Evolutionary conservation across 2,113 vertebrate species (phyloP).

Genomic region (Lycaon pictus): DNA sequence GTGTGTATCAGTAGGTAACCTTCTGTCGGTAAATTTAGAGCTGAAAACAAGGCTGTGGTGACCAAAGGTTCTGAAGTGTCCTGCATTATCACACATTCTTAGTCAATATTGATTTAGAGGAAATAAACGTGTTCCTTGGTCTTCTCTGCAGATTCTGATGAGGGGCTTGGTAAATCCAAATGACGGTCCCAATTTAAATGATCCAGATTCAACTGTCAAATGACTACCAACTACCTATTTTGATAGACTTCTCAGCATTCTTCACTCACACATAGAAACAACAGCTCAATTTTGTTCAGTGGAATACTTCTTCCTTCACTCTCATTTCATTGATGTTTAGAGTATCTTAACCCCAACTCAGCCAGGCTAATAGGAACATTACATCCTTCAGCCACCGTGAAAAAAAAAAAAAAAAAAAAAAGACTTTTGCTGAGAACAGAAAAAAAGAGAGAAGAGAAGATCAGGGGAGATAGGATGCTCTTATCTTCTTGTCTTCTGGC

Average conservation of each 20-base stretch:
- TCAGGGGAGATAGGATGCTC: background rate
- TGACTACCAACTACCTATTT: background rate
- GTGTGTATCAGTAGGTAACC: too few species aligned
- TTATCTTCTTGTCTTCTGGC: background rate
- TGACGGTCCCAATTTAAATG: background rate
- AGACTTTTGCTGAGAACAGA: background rate
- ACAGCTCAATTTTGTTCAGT: background rate
- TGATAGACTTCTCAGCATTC: background rate
- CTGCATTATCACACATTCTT: background rate
- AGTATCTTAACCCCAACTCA: background rate
- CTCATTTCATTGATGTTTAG: background rate
- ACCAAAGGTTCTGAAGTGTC: background rate
- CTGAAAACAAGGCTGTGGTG: background rate
- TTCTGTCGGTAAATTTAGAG: background rate
- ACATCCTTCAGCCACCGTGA: background rate
- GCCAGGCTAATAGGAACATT: conserved; percentile 2
- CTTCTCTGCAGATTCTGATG: background rate
- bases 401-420: background rate
- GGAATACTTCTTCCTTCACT: background rate
- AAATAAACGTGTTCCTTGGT: background rate
- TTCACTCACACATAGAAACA: conserved; percentile 17
- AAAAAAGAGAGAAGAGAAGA: background rate
- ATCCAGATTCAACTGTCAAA: background rate
- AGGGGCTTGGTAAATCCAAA: background rate
- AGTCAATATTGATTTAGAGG: background rate